Evolutionary conservation across 2,797 vertebrate species (phyloP).

Genomic region (Rallus crepitans): DNA sequence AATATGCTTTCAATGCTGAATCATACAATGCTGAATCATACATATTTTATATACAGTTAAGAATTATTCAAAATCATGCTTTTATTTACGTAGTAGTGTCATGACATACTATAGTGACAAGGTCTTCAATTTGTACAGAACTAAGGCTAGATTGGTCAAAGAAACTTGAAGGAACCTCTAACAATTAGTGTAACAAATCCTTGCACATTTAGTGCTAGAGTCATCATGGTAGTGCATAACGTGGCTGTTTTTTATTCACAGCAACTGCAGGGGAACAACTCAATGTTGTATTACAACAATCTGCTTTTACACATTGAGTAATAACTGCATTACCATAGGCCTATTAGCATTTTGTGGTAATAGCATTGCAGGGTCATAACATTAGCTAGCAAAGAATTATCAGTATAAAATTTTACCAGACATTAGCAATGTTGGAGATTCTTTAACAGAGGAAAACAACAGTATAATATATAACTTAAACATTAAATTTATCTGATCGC

Average conservation of each 20-base stretch:
- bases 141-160: neutral
- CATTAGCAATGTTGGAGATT: neutral
- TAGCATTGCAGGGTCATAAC: neutral
- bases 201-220: neutral
- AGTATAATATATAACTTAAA: neutral
- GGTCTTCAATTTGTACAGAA: neutral
- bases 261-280: neutral
- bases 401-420: neutral
- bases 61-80: neutral
- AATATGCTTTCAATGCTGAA: neutral
- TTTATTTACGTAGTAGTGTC: neutral
- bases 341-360: neutral
- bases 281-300: neutral
- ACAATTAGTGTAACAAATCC: neutral
- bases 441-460: neutral
- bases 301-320: neutral
- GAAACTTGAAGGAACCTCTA: neutral
- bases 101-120: neutral
- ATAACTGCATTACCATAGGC: neutral
- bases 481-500: neutral
- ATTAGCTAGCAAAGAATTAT: neutral
- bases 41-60: neutral
- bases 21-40: neutral
- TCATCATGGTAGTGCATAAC: neutral
- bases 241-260: neutral